Evolutionary conservation across 2,113 vertebrate genomes (phyloP).

Genomic region (Brachypodius melanocephalos): DNA sequence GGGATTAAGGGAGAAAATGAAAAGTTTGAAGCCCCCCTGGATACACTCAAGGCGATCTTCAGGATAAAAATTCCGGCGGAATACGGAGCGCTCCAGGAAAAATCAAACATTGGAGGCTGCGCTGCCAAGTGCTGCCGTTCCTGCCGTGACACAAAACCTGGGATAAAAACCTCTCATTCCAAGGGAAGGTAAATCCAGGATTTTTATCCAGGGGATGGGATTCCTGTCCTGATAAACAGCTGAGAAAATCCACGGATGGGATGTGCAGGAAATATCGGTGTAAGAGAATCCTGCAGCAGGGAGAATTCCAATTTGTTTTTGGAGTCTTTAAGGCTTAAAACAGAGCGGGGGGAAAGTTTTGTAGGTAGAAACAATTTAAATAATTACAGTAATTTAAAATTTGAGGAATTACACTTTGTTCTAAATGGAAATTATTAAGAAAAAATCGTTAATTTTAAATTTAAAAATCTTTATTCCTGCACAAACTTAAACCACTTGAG

Average conservation of each 20-base stretch:
- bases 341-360: not conserved
- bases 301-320: not conserved
- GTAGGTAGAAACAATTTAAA: not conserved
- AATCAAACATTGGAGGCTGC: rapidly evolving
- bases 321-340: not conserved
- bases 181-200: not conserved
- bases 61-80: not conserved
- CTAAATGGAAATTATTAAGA: not conserved
- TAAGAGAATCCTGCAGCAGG: not conserved
- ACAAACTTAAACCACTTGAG: not conserved
- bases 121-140: not conserved
- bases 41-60: not conserved
- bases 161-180: not conserved
- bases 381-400: not conserved
- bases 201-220: not conserved
- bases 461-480: not conserved
- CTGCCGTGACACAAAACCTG: not conserved
- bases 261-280: not conserved
- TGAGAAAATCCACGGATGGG: not conserved
- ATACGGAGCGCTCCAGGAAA: not conserved
- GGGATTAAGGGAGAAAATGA: not conserved
- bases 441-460: not conserved
- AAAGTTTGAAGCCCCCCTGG: not conserved
- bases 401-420: not conserved
- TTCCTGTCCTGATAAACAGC: not conserved